Conservation (phyloP, 37 sponge, comb jelly and placozoan species). For the Eunapius fragilis region DNA sequence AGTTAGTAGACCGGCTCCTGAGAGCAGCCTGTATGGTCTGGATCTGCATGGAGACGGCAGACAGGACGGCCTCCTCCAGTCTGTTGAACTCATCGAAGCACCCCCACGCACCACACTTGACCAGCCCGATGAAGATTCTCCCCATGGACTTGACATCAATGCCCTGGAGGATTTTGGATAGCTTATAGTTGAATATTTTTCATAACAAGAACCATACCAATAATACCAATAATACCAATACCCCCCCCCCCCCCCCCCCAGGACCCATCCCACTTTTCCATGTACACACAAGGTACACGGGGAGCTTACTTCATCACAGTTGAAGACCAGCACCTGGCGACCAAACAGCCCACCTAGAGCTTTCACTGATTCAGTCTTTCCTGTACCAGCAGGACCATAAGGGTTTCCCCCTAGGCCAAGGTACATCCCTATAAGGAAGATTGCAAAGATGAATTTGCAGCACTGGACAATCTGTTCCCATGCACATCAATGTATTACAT, state of each 20-base stretch:
- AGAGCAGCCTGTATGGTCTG: slow-evolving; percentile 95
- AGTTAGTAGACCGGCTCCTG: slow-evolving; percentile 36
- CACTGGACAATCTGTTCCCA: no score
- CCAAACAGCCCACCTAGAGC: slow-evolving; percentile 96
- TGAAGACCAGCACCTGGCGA: slow-evolving; percentile 98
- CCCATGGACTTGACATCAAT: slow-evolving; percentile 99
- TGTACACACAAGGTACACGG: background rate
- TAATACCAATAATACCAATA: no score
- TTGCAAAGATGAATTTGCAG: no score
- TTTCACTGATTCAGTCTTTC: slow-evolving; percentile 99
- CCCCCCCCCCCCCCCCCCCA: no score
- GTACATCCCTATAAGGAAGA: slow-evolving; percentile 70
- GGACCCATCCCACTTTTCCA: no score
- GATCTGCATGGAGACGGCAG: slow-evolving; percentile 98
- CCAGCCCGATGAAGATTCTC: slow-evolving; percentile 95
- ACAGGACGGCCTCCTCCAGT: slow-evolving; percentile 95
- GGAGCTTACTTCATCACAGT: slow-evolving; percentile 94
- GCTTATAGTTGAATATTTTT: background rate
- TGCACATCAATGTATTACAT: no score
- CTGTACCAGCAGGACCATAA: slow-evolving; percentile 99
- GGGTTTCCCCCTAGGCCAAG: slow-evolving; percentile 99
- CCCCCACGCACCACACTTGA: slow-evolving; percentile 99
- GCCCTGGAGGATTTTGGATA: slow-evolving; percentile 60
- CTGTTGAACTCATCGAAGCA: slow-evolving; percentile 99
- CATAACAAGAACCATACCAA: no score